Base-by-base conservation (phyloP, 1,140 invertebrate genomes). In the Cotesia vestalis region DNA sequence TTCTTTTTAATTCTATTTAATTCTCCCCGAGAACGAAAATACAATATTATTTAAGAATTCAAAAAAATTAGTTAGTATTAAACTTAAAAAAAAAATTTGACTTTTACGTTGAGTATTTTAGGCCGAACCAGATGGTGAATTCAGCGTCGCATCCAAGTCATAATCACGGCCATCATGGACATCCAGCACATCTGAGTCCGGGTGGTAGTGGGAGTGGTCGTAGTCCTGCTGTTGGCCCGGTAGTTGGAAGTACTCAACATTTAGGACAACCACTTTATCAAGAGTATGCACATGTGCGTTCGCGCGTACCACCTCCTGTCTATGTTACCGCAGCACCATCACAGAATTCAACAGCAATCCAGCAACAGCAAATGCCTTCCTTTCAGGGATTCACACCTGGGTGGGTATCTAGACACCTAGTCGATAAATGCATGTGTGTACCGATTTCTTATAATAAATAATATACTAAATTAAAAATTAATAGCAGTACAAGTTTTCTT, bases 381-480 rank as follows among this genome's bases (percentile, higher is more conserved):
- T 87, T 85, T 78, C 86, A 86, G 79, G 86, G 85, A 86, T 87
- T 86, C 78, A 87, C 86, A 84, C 84, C 86, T 80, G 85, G 85
- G 86, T 87, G 85, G 82, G 86, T 86, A 87, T 83, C 82, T 85
- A 86, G 81, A 84, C 83, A 85, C 78, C 83, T 86, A 86, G 81
- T 83, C 82, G 81, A 86, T 86, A 83, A 84, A 86, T 83, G 84
- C 85, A 86, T 83, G 84, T 86, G 85, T 86, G 84, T 86, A 86
- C 82, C 79, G 79, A 80, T 82, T 84, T 80, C 82, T 79, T 78
- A 78, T 73, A 35, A 40, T 67, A 67, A 71, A 75, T 73, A 68
- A 63, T 27, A 66, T 64, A 67, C 20, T 75, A 66, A 72, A 73
- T 73, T 66, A 74, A 46, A 46, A 46, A 11, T 46, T 46, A 11